Percentiles rank a stretch among this genome's conserved stretches.
phyloP scores from a whole-genome alignment of 2,888 invertebrate genomes.

The Drosophila ochracea region DNA sequence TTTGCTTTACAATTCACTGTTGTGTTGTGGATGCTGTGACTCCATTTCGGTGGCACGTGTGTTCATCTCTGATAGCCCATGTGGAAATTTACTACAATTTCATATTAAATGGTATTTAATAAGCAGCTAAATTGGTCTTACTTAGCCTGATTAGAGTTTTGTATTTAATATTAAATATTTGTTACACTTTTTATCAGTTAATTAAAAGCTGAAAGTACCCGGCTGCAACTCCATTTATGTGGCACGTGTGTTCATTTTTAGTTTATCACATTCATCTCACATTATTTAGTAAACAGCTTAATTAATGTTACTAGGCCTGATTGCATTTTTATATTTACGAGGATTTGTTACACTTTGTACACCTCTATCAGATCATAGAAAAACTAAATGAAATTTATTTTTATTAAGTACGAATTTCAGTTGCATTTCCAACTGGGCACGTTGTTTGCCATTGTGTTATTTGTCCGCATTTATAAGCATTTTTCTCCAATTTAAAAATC shows the following conservation, averaged over 20 bases:
- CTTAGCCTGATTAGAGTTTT: background rate
- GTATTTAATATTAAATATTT: background rate
- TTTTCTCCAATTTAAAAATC: slow-evolving; percentile 56
- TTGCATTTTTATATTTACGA: too few relatives aligned
- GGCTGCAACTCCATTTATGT: slow-evolving; percentile 35
- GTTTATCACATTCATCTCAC: slow-evolving; percentile 27
- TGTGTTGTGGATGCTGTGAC: slow-evolving; percentile 45
- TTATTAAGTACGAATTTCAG: background rate
- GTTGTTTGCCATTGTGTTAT: slow-evolving; percentile 2
- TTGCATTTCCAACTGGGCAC: slow-evolving; percentile 46
- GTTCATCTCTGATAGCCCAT: slow-evolving; percentile 40
- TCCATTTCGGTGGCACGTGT: slow-evolving; percentile 61
- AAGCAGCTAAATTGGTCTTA: background rate
- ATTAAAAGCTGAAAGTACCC: background rate
- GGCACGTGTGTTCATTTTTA: slow-evolving; percentile 58
- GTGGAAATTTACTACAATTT: slow-evolving; percentile 54
- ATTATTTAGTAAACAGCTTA: background rate
- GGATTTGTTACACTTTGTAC: background rate
- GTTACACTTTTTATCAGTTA: background rate
- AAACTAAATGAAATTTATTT: background rate
- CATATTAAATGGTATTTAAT: background rate
- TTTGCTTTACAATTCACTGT: slow-evolving; percentile 44
- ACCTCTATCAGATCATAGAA: background rate
- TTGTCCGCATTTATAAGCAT: slow-evolving; percentile 34
- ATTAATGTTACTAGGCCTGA: too few relatives aligned